phyloP scores from a whole-genome alignment of 1,140 invertebrate species.

The Anoplolepis gracilipes region DNA sequence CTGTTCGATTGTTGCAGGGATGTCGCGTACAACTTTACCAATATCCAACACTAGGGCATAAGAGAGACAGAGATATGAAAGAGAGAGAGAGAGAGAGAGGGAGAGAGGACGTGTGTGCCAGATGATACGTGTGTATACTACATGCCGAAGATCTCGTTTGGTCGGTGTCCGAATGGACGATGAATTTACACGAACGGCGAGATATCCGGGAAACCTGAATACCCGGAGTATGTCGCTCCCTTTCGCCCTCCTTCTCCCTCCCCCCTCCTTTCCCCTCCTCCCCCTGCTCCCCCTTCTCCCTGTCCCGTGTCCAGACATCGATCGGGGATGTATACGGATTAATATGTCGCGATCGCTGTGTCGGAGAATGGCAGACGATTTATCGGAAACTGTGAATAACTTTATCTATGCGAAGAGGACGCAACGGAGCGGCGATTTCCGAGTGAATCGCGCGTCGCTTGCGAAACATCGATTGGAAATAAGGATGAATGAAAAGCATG shows the following conservation, averaged over 20 bases:
- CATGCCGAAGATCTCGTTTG: conserved; percentile 60
- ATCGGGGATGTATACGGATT: conserved; percentile 64
- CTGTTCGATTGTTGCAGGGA: conserved; percentile 75
- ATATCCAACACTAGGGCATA: conserved; percentile 79
- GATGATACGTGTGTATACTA: conserved; percentile 58
- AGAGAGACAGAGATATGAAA: neutral
- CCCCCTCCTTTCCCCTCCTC: too few relatives aligned
- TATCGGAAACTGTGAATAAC: conserved; percentile 55
- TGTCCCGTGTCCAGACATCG: conserved; percentile 64
- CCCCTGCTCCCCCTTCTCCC: too few relatives aligned
- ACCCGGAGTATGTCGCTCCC: conserved; percentile 63
- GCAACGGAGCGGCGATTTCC: conserved; percentile 28
- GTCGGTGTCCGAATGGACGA: conserved; percentile 63
- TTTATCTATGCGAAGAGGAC: conserved; percentile 35
- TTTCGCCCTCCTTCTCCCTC: too few relatives aligned
- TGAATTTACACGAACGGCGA: conserved; percentile 72
- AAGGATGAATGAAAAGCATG: neutral
- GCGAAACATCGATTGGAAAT: conserved; percentile 26
- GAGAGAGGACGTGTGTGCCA: conserved; percentile 39
- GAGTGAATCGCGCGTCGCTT: conserved; percentile 34
- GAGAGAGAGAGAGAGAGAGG: neutral
- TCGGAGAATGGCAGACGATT: conserved; percentile 48
- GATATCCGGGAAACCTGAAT: conserved; percentile 65
- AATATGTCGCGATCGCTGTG: conserved; percentile 54
- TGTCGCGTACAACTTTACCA: conserved; percentile 84